These are phyloP conservation scores for Troilus luridus DNA, from an alignment of 2,888 invertebrate species.

Conservation along the genomic window DNA sequence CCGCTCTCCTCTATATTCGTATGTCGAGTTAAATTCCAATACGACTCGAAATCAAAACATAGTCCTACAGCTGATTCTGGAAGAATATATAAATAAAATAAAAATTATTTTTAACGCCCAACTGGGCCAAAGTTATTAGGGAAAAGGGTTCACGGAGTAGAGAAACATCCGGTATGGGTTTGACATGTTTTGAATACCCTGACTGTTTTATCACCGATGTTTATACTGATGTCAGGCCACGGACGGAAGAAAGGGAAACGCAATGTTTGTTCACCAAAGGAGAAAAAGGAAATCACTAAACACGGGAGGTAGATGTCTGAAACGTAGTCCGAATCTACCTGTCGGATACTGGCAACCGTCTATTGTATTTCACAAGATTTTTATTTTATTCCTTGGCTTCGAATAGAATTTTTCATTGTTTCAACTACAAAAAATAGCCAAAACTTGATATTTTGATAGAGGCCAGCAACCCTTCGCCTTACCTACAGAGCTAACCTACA, in stretches of 20 bases:
- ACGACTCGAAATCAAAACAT: too few species aligned
- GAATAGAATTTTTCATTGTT: too few species aligned
- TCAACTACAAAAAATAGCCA: too few species aligned
- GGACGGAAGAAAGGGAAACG: background rate
- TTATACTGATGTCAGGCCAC: slow-evolving; percentile 4
- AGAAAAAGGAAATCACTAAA: background rate
- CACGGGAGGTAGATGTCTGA: background rate
- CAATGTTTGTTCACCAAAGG: slow-evolving; percentile 3
- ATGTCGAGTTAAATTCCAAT: too few species aligned
- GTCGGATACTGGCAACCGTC: background rate
- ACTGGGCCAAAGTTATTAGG: background rate
- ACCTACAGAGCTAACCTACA: too few species aligned
- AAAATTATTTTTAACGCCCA: background rate
- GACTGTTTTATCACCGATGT: slow-evolving; percentile 29
- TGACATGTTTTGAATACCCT: slow-evolving; percentile 11
- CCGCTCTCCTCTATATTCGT: too few species aligned
- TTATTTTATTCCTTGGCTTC: background rate
- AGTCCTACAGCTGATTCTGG: too few species aligned
- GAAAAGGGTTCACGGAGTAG: background rate
- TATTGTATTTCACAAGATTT: background rate
- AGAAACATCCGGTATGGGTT: slow-evolving; percentile 2
- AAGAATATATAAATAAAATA: background rate
- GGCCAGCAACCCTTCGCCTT: too few species aligned
- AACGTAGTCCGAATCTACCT: background rate
- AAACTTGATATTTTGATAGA: too few species aligned